Base-by-base conservation (phyloP, 2,797 vertebrate genomes). In the Microctenopoma stevenorrisi region DNA sequence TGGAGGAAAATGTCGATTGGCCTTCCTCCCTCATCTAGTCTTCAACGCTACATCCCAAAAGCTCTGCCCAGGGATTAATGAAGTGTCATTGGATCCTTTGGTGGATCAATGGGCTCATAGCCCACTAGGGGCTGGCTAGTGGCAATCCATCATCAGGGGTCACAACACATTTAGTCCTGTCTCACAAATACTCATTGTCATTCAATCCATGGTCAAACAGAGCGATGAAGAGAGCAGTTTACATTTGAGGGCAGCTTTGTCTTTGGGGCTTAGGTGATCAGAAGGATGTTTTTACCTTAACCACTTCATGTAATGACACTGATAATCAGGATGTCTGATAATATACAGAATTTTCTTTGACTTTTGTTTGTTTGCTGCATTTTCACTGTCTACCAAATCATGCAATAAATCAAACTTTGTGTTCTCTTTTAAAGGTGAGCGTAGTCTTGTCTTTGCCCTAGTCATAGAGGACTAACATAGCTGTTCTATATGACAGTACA, bases 151-250 rank as follows among this genome's bases (percentile, higher is more conserved):
- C 87, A 86, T 76, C 68, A 76, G 67, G 55, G 79, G 82, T 89
- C 85, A 84, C 72, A 87, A 85, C 85, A 82, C 77, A 82, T 93
- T 90, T 89, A 90, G 82, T 60, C 79, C 68, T 64, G 71, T 72
- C 82, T 86, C 85, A 82, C 66, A 84, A 76, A 74, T 67, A 69
- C 79, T 85, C 77, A 78, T 89, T 90, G 86, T 84, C 84, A 86
- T 90, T 88, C 70, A 82, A 85, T 70, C 78, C 67, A 75, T 73
- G 81, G 82, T 83, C 68, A 74, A 76, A 74, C 65, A 67, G 66
- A 38, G 33, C 67, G 43, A 69, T 56, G 49, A 71, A 62, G 46
- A 57, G 46, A 48, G 63, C 37, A 30, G 56, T 55, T 78, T 72
- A 72, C 67, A 77, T 72, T 84, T 84, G 74, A 47, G 42, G 1